A percentile compares a stretch with the other conserved stretches of the same genome.
These are phyloP conservation scores for Camponotus floridanus DNA, from an alignment of 1,140 invertebrate species.

Conservation along the genomic window DNA sequence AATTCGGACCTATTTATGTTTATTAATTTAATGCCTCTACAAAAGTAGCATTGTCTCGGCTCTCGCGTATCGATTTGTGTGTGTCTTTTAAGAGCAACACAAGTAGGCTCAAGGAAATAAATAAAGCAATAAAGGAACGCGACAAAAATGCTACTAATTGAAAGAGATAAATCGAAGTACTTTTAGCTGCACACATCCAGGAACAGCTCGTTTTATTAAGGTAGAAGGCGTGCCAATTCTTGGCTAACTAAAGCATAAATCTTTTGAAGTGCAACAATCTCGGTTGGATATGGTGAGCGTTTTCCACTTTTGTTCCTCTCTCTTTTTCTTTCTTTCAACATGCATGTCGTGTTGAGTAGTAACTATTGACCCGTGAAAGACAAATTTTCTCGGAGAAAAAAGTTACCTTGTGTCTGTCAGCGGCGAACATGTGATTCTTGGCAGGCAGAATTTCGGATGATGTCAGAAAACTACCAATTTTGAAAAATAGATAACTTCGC, in stretches of 20 bases:
- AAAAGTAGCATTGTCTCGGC: background rate
- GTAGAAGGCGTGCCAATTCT: constrained; percentile 17
- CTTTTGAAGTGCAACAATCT: constrained; percentile 39
- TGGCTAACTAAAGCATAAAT: constrained; percentile 34
- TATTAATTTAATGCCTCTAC: background rate
- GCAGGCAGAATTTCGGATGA: background rate
- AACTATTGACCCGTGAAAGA: constrained; percentile 45
- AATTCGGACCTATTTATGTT: background rate
- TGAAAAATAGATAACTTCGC: constrained; percentile 24
- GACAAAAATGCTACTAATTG: constrained; percentile 12
- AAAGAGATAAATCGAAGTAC: constrained; percentile 40
- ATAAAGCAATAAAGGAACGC: background rate
- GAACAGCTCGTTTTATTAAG: constrained; percentile 27
- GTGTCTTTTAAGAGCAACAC: background rate
- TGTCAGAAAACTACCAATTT: constrained; percentile 5
- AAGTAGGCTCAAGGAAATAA: background rate
- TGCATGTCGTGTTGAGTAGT: background rate
- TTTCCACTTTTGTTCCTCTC: constrained; percentile 7
- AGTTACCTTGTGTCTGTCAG: constrained; percentile 7
- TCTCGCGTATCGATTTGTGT: background rate
- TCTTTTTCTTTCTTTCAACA: background rate
- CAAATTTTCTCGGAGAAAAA: constrained; percentile 19
- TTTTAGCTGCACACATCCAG: background rate
- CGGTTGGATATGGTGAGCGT: background rate
- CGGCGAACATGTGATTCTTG: constrained; percentile 19